A percentile compares a stretch with the other conserved stretches of the same genome.
Conservation (phyloP, 2,797 vertebrate species). For the Propithecus perrieri region DNA sequence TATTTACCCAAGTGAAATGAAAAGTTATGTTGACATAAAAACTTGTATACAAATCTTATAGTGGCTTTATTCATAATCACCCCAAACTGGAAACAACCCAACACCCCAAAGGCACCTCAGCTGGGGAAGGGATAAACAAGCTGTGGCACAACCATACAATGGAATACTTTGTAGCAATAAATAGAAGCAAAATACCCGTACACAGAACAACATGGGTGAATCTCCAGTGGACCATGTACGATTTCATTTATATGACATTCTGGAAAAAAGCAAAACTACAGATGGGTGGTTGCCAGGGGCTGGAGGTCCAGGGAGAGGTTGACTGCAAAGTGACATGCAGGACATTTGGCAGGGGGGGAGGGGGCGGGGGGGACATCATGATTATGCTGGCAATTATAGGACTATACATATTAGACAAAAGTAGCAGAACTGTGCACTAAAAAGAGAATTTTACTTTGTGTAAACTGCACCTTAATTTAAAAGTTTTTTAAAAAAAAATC, state of each 20-base stretch:
- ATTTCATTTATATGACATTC: background rate
- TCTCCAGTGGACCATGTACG: rapidly evolving
- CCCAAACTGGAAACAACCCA: background rate
- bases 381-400: background rate
- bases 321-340: background rate
- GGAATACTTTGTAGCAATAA: rapidly evolving
- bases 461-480: background rate
- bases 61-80: background rate
- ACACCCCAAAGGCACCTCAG: background rate
- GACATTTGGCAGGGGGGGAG: background rate
- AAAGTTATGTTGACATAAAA: background rate
- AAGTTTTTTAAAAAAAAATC: background rate
- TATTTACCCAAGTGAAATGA: background rate
- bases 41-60: too few species aligned
- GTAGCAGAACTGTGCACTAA: background rate
- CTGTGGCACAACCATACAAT: rapidly evolving
- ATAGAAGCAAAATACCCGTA: rapidly evolving
- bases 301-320: background rate
- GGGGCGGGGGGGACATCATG: rapidly evolving
- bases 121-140: background rate
- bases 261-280: background rate
- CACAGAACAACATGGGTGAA: rapidly evolving
- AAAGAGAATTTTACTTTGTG: background rate
- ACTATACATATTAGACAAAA: background rate
- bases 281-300: background rate